Percentiles rank a stretch among this genome's conserved stretches.
Evolutionary conservation across 2,888 invertebrate genomes (phyloP).

Genomic region (Andrena dorsata): DNA sequence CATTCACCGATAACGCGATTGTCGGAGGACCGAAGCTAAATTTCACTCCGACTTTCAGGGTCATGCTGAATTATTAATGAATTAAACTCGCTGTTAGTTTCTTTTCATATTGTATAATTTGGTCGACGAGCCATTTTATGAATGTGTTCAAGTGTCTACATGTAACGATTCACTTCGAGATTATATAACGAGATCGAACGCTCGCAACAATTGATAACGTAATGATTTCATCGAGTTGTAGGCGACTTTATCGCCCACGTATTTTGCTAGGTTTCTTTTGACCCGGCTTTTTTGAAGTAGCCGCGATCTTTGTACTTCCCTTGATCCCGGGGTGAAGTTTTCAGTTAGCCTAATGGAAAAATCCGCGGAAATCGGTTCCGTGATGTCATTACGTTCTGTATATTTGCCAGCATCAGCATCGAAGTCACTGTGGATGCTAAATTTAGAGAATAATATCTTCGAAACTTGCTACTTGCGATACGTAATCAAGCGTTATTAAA

Average conservation of each 20-base stretch:
- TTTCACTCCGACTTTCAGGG: too few relatives aligned
- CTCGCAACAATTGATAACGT: conserved; percentile 13
- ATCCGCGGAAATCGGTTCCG: background rate
- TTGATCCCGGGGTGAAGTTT: conserved; percentile 37
- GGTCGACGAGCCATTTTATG: too few relatives aligned
- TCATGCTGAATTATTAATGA: too few relatives aligned
- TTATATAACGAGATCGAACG: conserved; percentile 11
- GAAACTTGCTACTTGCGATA: background rate
- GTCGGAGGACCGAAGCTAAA: too few relatives aligned
- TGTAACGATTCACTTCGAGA: conserved; percentile 6
- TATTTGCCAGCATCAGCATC: background rate
- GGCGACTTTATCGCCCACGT: conserved; percentile 1
- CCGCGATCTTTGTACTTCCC: conserved; percentile 36
- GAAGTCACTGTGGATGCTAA: background rate
- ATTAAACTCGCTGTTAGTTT: too few relatives aligned
- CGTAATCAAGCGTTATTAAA: too few relatives aligned
- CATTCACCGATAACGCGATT: too few relatives aligned
- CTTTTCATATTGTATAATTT: too few relatives aligned
- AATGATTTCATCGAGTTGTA: background rate
- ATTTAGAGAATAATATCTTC: background rate
- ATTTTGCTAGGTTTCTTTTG: conserved; percentile 20
- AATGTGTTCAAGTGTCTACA: background rate
- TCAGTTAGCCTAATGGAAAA: background rate
- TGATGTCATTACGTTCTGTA: background rate
- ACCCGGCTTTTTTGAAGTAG: background rate